Evolutionary conservation across 2,888 invertebrate species (phyloP).

Genomic region (Cheilosia urbana): DNA sequence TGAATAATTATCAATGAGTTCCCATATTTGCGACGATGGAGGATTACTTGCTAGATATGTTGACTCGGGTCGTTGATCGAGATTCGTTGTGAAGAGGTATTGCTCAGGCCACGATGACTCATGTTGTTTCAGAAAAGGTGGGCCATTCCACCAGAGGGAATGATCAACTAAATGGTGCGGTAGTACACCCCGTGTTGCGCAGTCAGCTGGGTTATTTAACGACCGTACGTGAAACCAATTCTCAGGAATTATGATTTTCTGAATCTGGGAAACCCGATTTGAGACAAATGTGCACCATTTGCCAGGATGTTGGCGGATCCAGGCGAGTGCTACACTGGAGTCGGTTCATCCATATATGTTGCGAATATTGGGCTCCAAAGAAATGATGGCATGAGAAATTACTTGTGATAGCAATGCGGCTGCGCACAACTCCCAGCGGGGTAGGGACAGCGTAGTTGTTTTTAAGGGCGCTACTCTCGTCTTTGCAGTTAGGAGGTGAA

Average conservation of each 20-base stretch:
- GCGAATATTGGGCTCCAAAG: background rate
- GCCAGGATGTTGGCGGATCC: slow-evolving; percentile 21
- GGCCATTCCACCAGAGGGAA: slow-evolving; percentile 36
- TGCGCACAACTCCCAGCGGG: too few relatives aligned
- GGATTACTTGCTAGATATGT: background rate
- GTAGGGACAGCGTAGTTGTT: slow-evolving; percentile 15
- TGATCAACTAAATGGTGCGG: background rate
- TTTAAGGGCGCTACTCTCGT: slow-evolving; percentile 34
- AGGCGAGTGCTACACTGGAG: slow-evolving; percentile 33
- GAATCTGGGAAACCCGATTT: slow-evolving; percentile 7
- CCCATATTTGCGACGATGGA: background rate
- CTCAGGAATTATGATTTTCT: background rate
- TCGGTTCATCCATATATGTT: slow-evolving; percentile 33
- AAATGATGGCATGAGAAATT: background rate
- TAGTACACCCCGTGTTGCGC: slow-evolving; percentile 1
- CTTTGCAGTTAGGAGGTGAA: slow-evolving; percentile 21
- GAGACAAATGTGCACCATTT: slow-evolving; percentile 14
- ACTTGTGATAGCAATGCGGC: slow-evolving; percentile 19
- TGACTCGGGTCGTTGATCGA: background rate
- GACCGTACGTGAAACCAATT: slow-evolving; percentile 9
- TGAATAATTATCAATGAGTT: slow-evolving; percentile 11
- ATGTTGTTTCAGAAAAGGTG: slow-evolving; percentile 10
- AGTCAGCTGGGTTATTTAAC: slow-evolving; percentile 4
- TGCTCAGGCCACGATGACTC: slow-evolving; percentile 21
- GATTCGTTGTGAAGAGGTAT: background rate